phyloP scores from a whole-genome alignment of 2,888 invertebrate genomes.

The Lasius fuliginosus region DNA sequence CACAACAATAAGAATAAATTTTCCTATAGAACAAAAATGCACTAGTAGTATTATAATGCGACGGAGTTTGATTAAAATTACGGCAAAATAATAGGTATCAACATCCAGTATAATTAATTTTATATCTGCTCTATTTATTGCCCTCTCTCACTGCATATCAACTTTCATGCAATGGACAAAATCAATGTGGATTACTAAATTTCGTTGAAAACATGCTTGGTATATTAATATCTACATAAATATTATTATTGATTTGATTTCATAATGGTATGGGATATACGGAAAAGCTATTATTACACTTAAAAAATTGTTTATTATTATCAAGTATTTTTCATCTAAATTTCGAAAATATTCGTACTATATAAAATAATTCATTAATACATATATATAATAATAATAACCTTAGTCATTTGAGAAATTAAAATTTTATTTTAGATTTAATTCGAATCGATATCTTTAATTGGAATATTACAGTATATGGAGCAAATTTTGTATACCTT shows the following conservation, averaged over 20 bases:
- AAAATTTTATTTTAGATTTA: slow-evolving; percentile 46
- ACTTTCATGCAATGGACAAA: slow-evolving; percentile 57
- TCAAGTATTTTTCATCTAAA: slow-evolving; percentile 7
- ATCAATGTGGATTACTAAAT: slow-evolving; percentile 28
- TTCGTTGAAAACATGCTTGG: slow-evolving; percentile 21
- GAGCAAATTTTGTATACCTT: slow-evolving; percentile 42
- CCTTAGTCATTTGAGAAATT: slow-evolving; percentile 23
- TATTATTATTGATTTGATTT: slow-evolving; percentile 34
- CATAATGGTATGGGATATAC: not conserved
- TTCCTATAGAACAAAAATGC: slow-evolving; percentile 66
- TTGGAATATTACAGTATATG: slow-evolving; percentile 30
- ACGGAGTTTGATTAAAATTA: slow-evolving; percentile 63
- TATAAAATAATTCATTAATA: slow-evolving; percentile 40
- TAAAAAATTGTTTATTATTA: not conserved
- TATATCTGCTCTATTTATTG: slow-evolving; percentile 83
- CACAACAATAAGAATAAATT: slow-evolving; percentile 74
- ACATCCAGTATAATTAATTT: slow-evolving; percentile 82
- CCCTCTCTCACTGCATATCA: slow-evolving; percentile 58
- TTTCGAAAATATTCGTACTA: slow-evolving; percentile 17
- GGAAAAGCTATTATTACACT: not conserved
- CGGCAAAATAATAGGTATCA: slow-evolving; percentile 76
- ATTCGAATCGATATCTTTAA: slow-evolving; percentile 18
- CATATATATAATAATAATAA: slow-evolving; percentile 33
- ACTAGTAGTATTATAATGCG: slow-evolving; percentile 67
- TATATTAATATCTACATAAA: slow-evolving; percentile 16